These are phyloP conservation scores for Pyrgilauda ruficollis DNA, from an alignment of 2,113 vertebrate genomes.

Conservation along the genomic window DNA sequence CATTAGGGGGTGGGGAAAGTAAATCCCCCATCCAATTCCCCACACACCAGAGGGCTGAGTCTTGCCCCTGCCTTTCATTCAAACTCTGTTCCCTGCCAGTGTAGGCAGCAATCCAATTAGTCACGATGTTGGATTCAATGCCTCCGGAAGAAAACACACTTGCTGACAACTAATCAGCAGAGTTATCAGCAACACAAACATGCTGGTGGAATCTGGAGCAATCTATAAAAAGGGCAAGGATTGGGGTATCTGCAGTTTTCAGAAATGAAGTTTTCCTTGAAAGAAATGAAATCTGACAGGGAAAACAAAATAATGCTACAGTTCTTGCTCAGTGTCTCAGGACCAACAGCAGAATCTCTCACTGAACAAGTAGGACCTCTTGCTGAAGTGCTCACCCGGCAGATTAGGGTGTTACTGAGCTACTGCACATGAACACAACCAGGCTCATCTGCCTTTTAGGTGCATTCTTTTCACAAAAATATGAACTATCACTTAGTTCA, in stretches of 20 bases:
- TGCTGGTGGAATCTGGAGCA: neutral
- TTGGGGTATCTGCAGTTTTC: neutral
- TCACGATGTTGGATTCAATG: neutral
- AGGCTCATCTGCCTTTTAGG: neutral
- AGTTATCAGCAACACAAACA: constrained; percentile 4
- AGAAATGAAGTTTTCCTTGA: neutral
- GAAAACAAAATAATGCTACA: neutral
- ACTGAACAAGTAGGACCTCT: neutral
- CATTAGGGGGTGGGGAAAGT: neutral
- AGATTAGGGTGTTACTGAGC: neutral
- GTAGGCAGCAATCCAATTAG: constrained; percentile 1
- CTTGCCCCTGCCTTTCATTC: neutral
- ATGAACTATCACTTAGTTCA: neutral
- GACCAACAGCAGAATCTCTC: neutral
- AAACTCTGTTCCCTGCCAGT: neutral
- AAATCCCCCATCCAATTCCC: neutral
- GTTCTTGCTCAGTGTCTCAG: neutral
- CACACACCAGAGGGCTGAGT: neutral
- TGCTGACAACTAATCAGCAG: constrained; percentile 27
- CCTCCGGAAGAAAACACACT: neutral
- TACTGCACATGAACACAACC: neutral
- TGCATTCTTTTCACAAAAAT: neutral
- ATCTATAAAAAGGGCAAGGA: neutral
- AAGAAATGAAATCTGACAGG: neutral
- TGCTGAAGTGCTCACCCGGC: neutral